These are phyloP conservation scores for Pocillopora verrucosa DNA, from an alignment of 64 coral and sea anemone species.

Conservation along the genomic window DNA sequence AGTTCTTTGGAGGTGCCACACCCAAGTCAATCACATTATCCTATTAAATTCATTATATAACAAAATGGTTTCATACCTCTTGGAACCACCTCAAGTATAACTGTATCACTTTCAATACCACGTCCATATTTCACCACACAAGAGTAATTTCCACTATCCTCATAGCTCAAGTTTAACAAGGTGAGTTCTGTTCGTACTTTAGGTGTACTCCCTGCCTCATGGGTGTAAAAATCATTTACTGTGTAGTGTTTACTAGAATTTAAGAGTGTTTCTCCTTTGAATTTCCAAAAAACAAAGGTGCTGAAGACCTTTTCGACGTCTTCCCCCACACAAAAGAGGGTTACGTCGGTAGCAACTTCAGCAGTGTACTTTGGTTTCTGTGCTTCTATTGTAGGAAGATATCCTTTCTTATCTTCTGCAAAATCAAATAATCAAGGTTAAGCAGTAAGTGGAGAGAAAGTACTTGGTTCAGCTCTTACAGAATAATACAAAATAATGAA, in stretches of 20 bases:
- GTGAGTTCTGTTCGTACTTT: neutral
- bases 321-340: neutral
- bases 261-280: neutral
- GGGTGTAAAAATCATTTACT: neutral
- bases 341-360: neutral
- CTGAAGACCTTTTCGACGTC: neutral
- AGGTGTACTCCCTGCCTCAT: neutral
- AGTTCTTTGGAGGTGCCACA: too few species aligned
- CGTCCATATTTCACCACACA: neutral
- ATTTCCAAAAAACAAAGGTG: neutral
- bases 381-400: neutral
- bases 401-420: neutral
- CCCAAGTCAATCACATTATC: too few species aligned
- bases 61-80: neutral
- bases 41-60: too few species aligned
- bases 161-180: neutral
- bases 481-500: too few species aligned
- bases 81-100: neutral
- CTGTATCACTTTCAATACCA: neutral
- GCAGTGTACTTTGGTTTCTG: neutral
- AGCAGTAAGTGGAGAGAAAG: too few species aligned
- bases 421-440: neutral
- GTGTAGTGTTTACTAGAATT: slow-evolving; percentile 3
- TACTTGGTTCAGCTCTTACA: neutral
- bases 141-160: neutral